Conservation (phyloP, 1,140 invertebrate species). For the Neelides sp. region DNA sequence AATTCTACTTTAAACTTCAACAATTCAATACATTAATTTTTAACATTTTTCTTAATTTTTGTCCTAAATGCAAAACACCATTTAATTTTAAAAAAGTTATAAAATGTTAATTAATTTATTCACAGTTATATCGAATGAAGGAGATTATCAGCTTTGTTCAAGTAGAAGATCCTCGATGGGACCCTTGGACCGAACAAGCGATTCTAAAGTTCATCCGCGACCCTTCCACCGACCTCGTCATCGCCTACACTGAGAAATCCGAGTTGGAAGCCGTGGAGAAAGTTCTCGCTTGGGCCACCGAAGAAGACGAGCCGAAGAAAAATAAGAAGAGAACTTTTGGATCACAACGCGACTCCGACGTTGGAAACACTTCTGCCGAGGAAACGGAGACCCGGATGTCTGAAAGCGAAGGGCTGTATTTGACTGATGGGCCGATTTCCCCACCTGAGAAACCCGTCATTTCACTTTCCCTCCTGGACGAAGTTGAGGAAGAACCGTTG, state of each 20-base stretch:
- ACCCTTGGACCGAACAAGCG: slow-evolving; percentile 14
- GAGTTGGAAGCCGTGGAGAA: slow-evolving; percentile 15
- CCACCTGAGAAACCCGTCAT: not conserved
- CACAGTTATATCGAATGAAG: slow-evolving; percentile 16
- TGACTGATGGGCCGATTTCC: not conserved
- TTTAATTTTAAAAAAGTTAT: not conserved
- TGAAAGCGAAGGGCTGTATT: not conserved
- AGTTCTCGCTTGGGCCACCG: slow-evolving; percentile 19
- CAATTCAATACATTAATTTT: not conserved
- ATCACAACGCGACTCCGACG: not conserved
- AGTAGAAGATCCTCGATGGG: slow-evolving; percentile 19
- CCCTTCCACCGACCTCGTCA: slow-evolving; percentile 12
- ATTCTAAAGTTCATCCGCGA: slow-evolving; percentile 15
- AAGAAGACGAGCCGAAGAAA: slow-evolving; percentile 4
- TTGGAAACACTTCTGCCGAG: not conserved
- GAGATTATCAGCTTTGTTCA: slow-evolving; percentile 18
- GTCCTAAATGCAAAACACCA: not conserved
- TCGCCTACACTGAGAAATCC: slow-evolving; percentile 15
- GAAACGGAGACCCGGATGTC: not conserved
- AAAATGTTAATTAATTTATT: not conserved
- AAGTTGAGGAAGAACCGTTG: slow-evolving; percentile 7
- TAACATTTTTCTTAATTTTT: not conserved
- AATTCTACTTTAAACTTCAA: too few relatives aligned
- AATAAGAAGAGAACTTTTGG: not conserved
- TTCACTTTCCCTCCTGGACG: not conserved